phyloP scores from a whole-genome alignment of 2,888 invertebrate species.

The Rotaria sp. region DNA sequence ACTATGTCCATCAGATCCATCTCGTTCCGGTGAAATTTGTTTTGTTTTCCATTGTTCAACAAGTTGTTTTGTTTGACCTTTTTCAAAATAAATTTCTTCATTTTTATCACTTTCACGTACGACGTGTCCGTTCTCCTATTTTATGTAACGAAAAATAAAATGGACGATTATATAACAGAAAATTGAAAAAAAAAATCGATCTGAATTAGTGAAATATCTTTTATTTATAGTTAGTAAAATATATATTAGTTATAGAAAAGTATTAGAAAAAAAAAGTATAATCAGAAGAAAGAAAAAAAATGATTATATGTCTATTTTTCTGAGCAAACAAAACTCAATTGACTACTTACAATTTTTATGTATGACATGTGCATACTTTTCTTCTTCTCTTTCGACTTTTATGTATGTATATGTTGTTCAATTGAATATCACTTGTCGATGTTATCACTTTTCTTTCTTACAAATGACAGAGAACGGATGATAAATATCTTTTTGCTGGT shows the following conservation, averaged over 20 bases:
- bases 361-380: background rate
- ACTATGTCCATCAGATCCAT: background rate
- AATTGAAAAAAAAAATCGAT: too few relatives aligned
- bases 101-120: constrained; percentile 14
- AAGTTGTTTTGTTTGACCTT: constrained; percentile 20
- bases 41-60: constrained; percentile 26
- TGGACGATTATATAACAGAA: background rate
- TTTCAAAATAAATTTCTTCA: constrained; percentile 24
- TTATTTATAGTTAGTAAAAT: background rate
- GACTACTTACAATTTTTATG: background rate
- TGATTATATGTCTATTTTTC: too few relatives aligned
- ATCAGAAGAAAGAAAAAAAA: too few relatives aligned
- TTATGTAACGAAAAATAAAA: background rate
- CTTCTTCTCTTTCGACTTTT: background rate
- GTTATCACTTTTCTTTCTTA: background rate
- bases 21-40: background rate
- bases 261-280: background rate
- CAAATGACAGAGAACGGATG: constrained; percentile 3
- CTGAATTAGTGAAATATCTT: background rate
- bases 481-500: background rate
- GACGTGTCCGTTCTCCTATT: background rate
- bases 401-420: background rate
- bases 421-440: background rate
- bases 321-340: background rate
- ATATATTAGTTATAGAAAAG: too few relatives aligned